Evolutionary conservation across 2,888 invertebrate species (phyloP), one percentile per base, ranked within the genome.

Genomic region (Agrotis exclamationis): DNA sequence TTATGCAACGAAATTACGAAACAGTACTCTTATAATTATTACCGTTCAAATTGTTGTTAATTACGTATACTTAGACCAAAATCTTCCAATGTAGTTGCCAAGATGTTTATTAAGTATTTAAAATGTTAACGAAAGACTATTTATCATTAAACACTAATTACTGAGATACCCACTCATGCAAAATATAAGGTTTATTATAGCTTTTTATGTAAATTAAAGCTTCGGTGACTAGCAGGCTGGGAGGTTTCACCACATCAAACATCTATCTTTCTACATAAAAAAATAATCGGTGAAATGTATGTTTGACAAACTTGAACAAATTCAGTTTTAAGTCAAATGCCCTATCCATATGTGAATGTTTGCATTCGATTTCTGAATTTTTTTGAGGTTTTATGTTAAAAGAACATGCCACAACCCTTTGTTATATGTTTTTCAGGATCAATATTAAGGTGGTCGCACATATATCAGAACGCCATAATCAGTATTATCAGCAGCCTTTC

Each of bases 11-110:
- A 66, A 79, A 56, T 24, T 54, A 60, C 60, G 70, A 66, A 79
- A 56, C 39, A 51, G n/a, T 28, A 48, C 47, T 51, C 44, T 11
- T 45, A 74, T 33, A 59, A 11, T 53, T 53, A 56, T 45, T 6
- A 68, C 16, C 18, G 13, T 54, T 54, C 14, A 56, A 54, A 53
- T 60, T 22, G n/a, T 54, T 70, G 24, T 72, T 77, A 60, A 53
- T n/a, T 53, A 71, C 54, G 9, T 78, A 80, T 45, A 77, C 24
- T 54, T 85, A 84, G 76, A 89, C 86, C 84, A 85, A 87, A 86
- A 79, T 88, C 89, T 89, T 88, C 90, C 90, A 89, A 82, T 85
- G 73, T 87, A 87, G 86, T 78, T 90, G 91, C 91, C 91, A 91
- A 91, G 67, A 59, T 76, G 74, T 75, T 57, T 73, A 72, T 47